A percentile compares a stretch with the other conserved stretches of the same genome.
phyloP scores from a whole-genome alignment of 1,140 invertebrate genomes.

The Leptonema lineaticorne region DNA sequence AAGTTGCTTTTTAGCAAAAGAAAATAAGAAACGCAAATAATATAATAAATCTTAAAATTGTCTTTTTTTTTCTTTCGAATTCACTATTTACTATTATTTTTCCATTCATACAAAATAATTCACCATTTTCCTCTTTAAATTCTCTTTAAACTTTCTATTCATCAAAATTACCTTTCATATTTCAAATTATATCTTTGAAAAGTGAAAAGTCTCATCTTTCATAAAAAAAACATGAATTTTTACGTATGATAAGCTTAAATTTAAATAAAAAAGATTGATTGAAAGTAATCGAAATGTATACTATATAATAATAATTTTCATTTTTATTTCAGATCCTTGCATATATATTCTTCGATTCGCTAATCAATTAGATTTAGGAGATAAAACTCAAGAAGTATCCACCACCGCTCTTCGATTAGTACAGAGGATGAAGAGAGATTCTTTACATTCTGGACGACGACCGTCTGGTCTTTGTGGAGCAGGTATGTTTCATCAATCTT shows the following conservation, averaged over 20 bases:
- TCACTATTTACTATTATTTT: too few relatives aligned
- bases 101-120: too few relatives aligned
- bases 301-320: not conserved
- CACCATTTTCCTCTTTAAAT: too few relatives aligned
- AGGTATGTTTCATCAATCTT: conserved; percentile 58
- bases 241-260: not conserved
- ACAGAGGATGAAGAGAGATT: conserved; percentile 97
- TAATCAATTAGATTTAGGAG: conserved; percentile 88
- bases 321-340: conserved; percentile 76
- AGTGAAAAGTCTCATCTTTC: too few relatives aligned
- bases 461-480: conserved; percentile 97
- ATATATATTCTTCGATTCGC: conserved; percentile 93
- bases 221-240: not conserved
- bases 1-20: too few relatives aligned
- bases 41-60: too few relatives aligned
- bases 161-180: not conserved
- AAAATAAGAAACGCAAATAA: too few relatives aligned
- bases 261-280: too few relatives aligned
- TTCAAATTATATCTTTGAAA: not conserved
- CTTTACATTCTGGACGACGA: conserved; percentile 91
- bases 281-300: too few relatives aligned
- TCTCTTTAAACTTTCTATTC: not conserved
- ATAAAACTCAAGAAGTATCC: conserved; percentile 91
- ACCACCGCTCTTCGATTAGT: conserved; percentile 92
- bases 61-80: too few relatives aligned